phyloP scores from a whole-genome alignment of 2,888 invertebrate genomes.

The Ormyrus thymus region DNA sequence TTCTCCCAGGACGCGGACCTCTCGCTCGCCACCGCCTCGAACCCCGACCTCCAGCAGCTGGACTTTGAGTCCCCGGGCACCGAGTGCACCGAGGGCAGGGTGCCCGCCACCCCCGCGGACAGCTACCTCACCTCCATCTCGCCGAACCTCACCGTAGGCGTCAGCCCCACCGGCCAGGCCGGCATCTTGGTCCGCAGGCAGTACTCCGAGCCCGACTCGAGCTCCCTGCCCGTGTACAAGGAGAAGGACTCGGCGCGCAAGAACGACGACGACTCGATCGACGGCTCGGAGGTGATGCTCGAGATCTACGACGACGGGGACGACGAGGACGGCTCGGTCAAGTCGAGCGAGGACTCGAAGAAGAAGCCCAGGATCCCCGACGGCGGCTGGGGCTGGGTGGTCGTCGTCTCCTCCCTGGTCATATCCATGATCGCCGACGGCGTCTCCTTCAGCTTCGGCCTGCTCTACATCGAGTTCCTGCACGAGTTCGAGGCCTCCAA shows the following conservation, averaged over 20 bases:
- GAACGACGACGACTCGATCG: conserved; percentile 77
- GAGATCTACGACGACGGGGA: conserved; percentile 58
- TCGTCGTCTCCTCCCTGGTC: conserved; percentile 89
- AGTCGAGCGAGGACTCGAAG: conserved; percentile 52
- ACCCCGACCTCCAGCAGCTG: conserved; percentile 56
- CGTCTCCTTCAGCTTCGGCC: conserved; percentile 93
- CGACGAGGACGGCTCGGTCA: background rate
- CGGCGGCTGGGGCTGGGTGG: conserved; percentile 93
- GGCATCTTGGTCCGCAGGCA: conserved; percentile 60
- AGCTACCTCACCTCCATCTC: conserved; percentile 60
- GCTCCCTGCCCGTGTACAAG: background rate
- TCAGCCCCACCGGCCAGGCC: conserved; percentile 57
- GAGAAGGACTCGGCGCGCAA: conserved; percentile 72
- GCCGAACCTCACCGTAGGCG: conserved; percentile 61
- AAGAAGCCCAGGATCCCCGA: conserved; percentile 81
- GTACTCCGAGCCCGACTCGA: conserved; percentile 58
- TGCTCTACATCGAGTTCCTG: conserved; percentile 89
- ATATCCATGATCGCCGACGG: conserved; percentile 95
- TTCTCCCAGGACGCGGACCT: conserved; percentile 63
- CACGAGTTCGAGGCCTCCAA: conserved; percentile 88
- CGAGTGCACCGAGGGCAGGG: conserved; percentile 61
- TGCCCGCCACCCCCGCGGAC: conserved; percentile 61
- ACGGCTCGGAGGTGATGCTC: conserved; percentile 77
- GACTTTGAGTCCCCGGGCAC: conserved; percentile 52
- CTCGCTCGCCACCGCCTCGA: conserved; percentile 57